Evolutionary conservation across 1,140 invertebrate species (phyloP), one percentile per base, ranked within the genome.

Genomic region (Reticulitermes speratus): DNA sequence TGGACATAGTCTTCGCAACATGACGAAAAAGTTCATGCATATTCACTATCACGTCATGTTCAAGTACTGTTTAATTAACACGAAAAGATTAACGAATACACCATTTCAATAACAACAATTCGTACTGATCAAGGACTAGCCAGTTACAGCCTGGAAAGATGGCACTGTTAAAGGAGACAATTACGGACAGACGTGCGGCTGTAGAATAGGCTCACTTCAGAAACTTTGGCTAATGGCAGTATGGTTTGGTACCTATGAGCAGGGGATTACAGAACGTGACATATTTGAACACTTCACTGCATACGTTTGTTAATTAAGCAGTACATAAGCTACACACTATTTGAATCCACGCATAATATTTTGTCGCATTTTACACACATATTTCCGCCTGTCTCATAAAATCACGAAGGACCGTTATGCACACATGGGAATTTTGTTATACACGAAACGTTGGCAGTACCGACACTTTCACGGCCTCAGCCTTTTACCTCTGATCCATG

Each of bases 121-220:
- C 83, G 14, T 23, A 59, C 83, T 84, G 48, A 84, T 84, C 83
- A 82, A 86, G 81, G 85, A 83, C 75, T 83, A 83, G 83, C 83
- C 75, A 86, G 55, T 75, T 86, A 86, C 82, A 86, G 48, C 81
- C 52, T 48, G 75, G 55, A 86, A 75, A 86, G 85, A 86, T 86
- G 85, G 85, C 85, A 86, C 55, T 86, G 85, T 38, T 55, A 55
- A 48, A 75, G 44, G 44, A 75, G 48, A 86, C 85, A 86, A 86
- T 52, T 86, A 75, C 82, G 52, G 12, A 65, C 2, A 75, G 30
- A 52, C 55, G 3, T 84, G 83, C 83, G 83, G 38, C 59, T 16
- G 21, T 65, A 19, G 21, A 75, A 75, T 30, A 11, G 65, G n/a
- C 65, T 75, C 14, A 6, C n/a, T 75, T 75, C 65, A 75, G 65